Conservation (phyloP, 1,140 invertebrate genomes). For the Trachymyrmex septentrionalis region DNA sequence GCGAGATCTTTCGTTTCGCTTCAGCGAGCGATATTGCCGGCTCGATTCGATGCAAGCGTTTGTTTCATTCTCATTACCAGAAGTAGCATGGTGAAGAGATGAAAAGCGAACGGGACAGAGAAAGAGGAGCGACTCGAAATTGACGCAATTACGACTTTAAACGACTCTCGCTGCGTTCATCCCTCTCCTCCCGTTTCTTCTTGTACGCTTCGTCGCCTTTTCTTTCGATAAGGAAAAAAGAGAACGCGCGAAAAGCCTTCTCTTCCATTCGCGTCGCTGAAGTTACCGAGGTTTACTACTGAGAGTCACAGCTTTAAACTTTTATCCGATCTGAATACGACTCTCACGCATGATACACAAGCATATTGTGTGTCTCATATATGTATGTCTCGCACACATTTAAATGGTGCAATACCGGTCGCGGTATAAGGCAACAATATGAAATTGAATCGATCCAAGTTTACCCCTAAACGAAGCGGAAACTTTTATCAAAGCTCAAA, state of each 20-base stretch:
- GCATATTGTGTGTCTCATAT: neutral
- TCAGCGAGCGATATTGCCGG: conserved; percentile 34
- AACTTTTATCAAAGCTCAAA: conserved; percentile 63
- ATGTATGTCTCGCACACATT: neutral
- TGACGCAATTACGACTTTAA: conserved; percentile 65
- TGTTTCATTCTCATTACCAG: conserved; percentile 65
- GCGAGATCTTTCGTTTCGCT: conserved; percentile 28
- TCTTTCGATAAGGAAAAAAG: conserved; percentile 40
- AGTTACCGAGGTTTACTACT: conserved; percentile 65
- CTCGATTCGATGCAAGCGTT: conserved; percentile 42
- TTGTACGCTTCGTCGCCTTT: neutral
- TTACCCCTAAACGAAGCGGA: conserved; percentile 58
- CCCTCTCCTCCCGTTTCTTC: neutral
- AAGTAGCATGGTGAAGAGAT: conserved; percentile 58
- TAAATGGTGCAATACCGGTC: conserved; percentile 1
- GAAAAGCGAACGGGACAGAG: conserved; percentile 43
- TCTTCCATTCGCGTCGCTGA: conserved; percentile 33
- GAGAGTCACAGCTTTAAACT: conserved; percentile 60
- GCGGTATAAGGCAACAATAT: conserved; percentile 43
- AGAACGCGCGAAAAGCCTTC: conserved; percentile 33
- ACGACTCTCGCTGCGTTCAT: conserved; percentile 55
- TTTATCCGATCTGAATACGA: conserved; percentile 50
- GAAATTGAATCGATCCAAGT: conserved; percentile 62
- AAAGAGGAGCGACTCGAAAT: conserved; percentile 55
- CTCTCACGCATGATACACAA: conserved; percentile 32